Evolutionary conservation across 2,113 vertebrate species (phyloP), one percentile per base, ranked within the genome.

Genomic region (Eudyptes chrysolophus): DNA sequence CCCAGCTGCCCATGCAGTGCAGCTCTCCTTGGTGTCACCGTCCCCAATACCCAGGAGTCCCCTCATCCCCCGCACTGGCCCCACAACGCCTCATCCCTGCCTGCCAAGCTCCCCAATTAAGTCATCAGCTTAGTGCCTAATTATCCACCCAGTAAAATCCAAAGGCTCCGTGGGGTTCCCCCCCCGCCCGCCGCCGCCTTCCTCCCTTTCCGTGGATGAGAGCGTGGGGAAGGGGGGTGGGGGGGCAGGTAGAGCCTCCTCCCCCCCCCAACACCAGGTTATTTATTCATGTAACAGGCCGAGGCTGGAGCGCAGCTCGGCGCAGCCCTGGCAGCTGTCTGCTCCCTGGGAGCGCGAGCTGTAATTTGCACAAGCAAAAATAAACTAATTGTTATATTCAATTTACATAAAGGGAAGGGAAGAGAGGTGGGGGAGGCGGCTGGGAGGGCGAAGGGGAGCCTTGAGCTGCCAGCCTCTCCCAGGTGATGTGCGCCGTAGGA

Each of bases 281-380:
- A 92, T 97, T 97, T 96, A 93, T 97, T 95, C 93, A 91, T 89
- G 91, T 70, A 75, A 52, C 30, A 75, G 96, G 77, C 85, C 29
- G 1, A 74, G 79, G 86, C 29, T 94, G 95, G 93, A 70, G 70
- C 3, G 0, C 16, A n/a, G 80, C 83, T 70, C 34, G 0, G 49
- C 34, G 2, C 70, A 70, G 87, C 88, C 74, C 88, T 94, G 95
- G 94, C 95, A 97, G 90, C 94, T 87, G 95, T 78, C 60, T 38
- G 94, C 93, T 96, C 93, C 92, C 87, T 88, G 90, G 90, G 95
- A 91, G 60, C 24, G 2, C 1, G 27, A 95, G 92, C 80, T 87
- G 85, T 77, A 90, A 95, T 96, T 97, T 92, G 80, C 96, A 94
- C 85, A 81, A 77, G 80, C 86, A 78, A 95, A 97, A 97, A 95